Conservation (phyloP, 2,888 invertebrate genomes). For the Sesia apiformis region DNA sequence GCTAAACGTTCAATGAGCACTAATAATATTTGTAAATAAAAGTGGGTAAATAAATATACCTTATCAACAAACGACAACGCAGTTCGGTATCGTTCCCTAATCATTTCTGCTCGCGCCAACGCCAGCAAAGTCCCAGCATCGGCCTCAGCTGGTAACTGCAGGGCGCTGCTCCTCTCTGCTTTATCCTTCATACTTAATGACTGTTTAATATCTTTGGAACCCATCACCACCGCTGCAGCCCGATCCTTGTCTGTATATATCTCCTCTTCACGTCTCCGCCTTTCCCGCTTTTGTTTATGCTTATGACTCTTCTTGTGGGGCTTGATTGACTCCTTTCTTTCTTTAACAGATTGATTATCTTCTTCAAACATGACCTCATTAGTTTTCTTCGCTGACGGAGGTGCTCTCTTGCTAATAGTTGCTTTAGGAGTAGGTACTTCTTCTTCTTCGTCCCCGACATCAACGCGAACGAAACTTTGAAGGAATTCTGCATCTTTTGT, state of each 20-base stretch:
- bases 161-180: conserved; percentile 81
- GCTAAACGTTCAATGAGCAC: too few species aligned
- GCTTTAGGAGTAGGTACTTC: conserved; percentile 55
- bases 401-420: conserved; percentile 58
- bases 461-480: conserved; percentile 85
- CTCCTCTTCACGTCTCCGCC: conserved; percentile 76
- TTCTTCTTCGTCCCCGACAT: conserved; percentile 73
- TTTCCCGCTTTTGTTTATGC: conserved; percentile 51
- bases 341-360: conserved; percentile 40
- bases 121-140: conserved; percentile 85
- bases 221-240: conserved; percentile 91
- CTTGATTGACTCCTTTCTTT: conserved; percentile 47
- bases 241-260: conserved; percentile 93
- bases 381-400: conserved; percentile 38
- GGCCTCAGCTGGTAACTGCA: conserved; percentile 85
- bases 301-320: conserved; percentile 44
- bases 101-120: conserved; percentile 84
- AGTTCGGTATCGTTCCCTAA: conserved; percentile 80
- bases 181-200: conserved; percentile 86
- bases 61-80: conserved; percentile 86
- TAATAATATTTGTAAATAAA: too few species aligned
- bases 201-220: conserved; percentile 90
- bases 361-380: conserved; percentile 33
- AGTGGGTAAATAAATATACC: conserved; percentile 55
- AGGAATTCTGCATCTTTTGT: conserved; percentile 83